A percentile compares a stretch with the other conserved stretches of the same genome.
Conservation (phyloP, 2,797 vertebrate genomes). For the Zalophus californianus region DNA sequence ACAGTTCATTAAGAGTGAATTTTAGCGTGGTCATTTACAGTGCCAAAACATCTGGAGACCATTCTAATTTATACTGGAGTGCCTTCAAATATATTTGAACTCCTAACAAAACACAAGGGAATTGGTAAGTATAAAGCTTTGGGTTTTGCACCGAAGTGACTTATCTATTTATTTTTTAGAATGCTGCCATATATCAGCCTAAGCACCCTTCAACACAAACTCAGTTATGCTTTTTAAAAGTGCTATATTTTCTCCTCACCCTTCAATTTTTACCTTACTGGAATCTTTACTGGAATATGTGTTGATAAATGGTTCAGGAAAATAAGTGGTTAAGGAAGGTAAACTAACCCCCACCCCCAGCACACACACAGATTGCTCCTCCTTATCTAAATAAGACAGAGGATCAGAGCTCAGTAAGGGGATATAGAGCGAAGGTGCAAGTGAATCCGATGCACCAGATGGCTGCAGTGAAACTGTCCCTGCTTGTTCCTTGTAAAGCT, state of each 20-base stretch:
- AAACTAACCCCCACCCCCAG: background rate
- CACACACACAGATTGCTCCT: background rate
- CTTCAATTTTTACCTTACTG: slow-evolving; percentile 30
- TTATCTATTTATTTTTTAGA: slow-evolving; percentile 80
- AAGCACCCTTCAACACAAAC: slow-evolving; percentile 53
- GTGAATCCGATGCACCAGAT: background rate
- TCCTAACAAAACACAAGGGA: slow-evolving; percentile 87
- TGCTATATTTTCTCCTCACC: slow-evolving; percentile 29
- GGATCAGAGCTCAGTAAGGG: slow-evolving; percentile 4
- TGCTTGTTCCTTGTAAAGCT: background rate
- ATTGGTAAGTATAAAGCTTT: slow-evolving; percentile 81
- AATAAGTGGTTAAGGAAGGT: slow-evolving; percentile 52
- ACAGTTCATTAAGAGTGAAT: slow-evolving; percentile 87
- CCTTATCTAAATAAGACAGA: slow-evolving; percentile 50
- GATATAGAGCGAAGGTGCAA: background rate
- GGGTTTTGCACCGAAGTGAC: slow-evolving; percentile 65
- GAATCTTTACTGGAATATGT: slow-evolving; percentile 43
- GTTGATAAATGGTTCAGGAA: slow-evolving; percentile 64
- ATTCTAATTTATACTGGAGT: slow-evolving; percentile 83
- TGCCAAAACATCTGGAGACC: slow-evolving; percentile 87
- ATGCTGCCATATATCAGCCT: slow-evolving; percentile 58
- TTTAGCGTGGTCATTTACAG: slow-evolving; percentile 84
- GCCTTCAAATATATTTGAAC: slow-evolving; percentile 85
- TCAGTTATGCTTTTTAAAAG: slow-evolving; percentile 41
- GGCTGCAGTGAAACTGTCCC: background rate